Conservation (phyloP, 2,888 invertebrate genomes). For the Acleris emargana region DNA sequence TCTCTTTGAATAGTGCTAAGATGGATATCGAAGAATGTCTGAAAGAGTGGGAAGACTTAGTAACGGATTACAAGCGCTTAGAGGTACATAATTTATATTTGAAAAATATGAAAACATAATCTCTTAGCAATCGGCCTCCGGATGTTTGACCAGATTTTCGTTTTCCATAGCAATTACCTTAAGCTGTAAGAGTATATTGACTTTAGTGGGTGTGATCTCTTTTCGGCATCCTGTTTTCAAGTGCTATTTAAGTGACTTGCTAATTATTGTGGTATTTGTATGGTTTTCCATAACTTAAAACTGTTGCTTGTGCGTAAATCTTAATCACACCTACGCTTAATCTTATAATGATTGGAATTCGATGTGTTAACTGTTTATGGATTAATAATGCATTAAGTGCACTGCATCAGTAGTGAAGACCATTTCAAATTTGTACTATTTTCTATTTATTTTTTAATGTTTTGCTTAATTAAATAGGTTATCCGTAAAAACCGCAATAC, state of each 20-base stretch:
- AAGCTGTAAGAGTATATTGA: constrained; percentile 13
- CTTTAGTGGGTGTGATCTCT: constrained; percentile 3
- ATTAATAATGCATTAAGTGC: too few relatives aligned
- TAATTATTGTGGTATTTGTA: background rate
- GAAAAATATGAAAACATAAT: constrained; percentile 33
- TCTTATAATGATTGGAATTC: background rate
- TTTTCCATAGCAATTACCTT: constrained; percentile 28
- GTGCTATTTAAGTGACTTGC: background rate
- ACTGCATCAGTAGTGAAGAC: too few relatives aligned
- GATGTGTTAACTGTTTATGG: background rate
- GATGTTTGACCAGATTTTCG: constrained; percentile 31
- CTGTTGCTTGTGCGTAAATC: background rate
- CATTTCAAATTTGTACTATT: too few relatives aligned
- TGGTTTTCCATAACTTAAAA: background rate
- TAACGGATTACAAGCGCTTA: constrained; percentile 90
- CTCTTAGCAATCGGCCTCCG: constrained; percentile 23
- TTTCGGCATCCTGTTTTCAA: background rate
- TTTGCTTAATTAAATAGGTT: too few relatives aligned
- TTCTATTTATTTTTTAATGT: too few relatives aligned
- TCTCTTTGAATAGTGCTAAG: constrained; percentile 39
- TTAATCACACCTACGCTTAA: background rate
- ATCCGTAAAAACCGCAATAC: too few relatives aligned
- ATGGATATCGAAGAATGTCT: constrained; percentile 86
- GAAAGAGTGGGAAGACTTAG: constrained; percentile 92
- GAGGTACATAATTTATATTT: constrained; percentile 84